Conservation (phyloP, 1,140 invertebrate species). For the Lordiphosa mommai region DNA sequence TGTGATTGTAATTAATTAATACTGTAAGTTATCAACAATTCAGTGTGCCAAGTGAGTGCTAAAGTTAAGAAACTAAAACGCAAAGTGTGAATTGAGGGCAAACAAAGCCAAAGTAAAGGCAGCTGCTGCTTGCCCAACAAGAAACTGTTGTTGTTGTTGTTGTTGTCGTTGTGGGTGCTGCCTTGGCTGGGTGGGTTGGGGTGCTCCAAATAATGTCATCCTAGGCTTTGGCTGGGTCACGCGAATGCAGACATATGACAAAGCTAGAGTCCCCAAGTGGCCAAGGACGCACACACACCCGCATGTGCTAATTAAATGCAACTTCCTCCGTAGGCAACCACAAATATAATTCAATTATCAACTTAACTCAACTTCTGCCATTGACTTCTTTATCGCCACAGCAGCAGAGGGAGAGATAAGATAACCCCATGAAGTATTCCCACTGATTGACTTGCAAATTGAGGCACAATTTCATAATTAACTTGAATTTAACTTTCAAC, state of each 20-base stretch:
- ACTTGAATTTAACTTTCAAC: slow-evolving; percentile 46
- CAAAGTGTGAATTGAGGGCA: slow-evolving; percentile 7
- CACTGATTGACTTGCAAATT: slow-evolving; percentile 47
- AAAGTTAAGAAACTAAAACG: slow-evolving; percentile 5
- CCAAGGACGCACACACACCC: background rate
- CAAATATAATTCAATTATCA: slow-evolving; percentile 60
- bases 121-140: slow-evolving; percentile 48
- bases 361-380: slow-evolving; percentile 20
- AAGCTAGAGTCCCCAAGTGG: slow-evolving; percentile 19
- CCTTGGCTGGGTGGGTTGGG: slow-evolving; percentile 7
- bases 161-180: slow-evolving; percentile 11
- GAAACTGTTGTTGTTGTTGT: slow-evolving; percentile 26
- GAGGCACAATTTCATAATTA: slow-evolving; percentile 54
- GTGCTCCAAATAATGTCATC: slow-evolving; percentile 23
- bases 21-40: slow-evolving; percentile 60
- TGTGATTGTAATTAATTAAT: slow-evolving; percentile 43
- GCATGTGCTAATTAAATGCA: slow-evolving; percentile 70
- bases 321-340: slow-evolving; percentile 43
- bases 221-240: slow-evolving; percentile 53
- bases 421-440: slow-evolving; percentile 17
- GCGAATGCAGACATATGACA: slow-evolving; percentile 50
- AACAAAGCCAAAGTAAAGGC: slow-evolving; percentile 48
- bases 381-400: slow-evolving; percentile 51
- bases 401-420: slow-evolving; percentile 31
- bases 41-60: slow-evolving; percentile 17